These are phyloP conservation scores for Seriola aureovittata DNA, from an alignment of 2,113 vertebrate species.

Conservation along the genomic window DNA sequence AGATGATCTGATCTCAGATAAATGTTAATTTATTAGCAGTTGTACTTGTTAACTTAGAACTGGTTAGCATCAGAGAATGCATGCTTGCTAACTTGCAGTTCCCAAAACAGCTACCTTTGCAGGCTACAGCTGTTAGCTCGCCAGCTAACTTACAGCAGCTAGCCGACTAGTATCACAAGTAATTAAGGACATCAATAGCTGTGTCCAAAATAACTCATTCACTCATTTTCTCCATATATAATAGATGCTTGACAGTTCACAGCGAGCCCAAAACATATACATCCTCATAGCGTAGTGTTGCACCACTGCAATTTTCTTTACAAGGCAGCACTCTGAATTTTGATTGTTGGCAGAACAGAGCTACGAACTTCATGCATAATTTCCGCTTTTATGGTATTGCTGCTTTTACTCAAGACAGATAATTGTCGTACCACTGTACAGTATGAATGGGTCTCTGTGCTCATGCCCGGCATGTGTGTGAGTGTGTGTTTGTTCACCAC, in stretches of 20 bases:
- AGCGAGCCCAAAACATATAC: neutral
- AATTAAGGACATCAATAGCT: neutral
- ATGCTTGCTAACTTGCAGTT: neutral
- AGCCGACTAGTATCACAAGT: neutral
- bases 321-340: neutral
- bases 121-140: neutral
- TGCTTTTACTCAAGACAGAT: neutral
- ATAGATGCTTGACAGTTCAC: neutral
- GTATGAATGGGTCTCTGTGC: neutral
- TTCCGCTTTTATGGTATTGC: neutral
- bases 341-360: neutral
- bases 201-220: neutral
- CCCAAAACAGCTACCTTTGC: neutral
- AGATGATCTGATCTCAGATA: neutral
- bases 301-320: neutral
- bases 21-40: neutral
- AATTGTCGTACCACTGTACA: neutral
- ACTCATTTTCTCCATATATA: neutral
- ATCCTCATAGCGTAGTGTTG: neutral
- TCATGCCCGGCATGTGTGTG: neutral
- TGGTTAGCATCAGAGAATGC: neutral
- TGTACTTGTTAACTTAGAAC: neutral
- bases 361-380: neutral
- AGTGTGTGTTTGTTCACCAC: slow-evolving; percentile 23
- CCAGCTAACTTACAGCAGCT: neutral